Evolutionary conservation across 2,888 invertebrate species (phyloP).

Genomic region (Papilio demoleus): DNA sequence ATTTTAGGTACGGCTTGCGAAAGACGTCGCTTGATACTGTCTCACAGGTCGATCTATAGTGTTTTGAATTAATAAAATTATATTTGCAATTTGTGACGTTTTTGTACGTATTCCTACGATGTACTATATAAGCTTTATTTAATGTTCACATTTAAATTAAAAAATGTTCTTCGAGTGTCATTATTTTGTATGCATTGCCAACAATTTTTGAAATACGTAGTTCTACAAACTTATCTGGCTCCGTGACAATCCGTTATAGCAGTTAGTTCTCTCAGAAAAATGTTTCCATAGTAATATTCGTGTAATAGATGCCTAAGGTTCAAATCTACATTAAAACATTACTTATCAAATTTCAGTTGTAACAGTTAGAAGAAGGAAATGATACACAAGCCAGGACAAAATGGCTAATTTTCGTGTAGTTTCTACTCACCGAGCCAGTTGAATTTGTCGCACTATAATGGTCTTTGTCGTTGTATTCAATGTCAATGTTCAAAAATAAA

Average conservation of each 20-base stretch:
- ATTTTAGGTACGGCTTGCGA: background rate
- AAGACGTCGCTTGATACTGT: background rate
- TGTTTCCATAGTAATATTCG: too few relatives aligned
- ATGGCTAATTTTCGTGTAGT: background rate
- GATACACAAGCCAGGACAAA: too few relatives aligned
- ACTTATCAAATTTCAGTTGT: too few relatives aligned
- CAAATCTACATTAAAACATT: too few relatives aligned
- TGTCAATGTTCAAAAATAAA: slow-evolving; percentile 30
- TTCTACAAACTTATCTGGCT: background rate
- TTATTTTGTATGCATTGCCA: background rate
- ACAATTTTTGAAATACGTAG: background rate
- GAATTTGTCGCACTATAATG: background rate
- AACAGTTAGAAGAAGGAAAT: too few relatives aligned
- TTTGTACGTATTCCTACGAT: background rate
- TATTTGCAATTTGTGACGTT: too few relatives aligned
- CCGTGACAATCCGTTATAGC: too few relatives aligned
- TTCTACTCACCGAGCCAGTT: background rate
- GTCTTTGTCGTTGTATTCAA: slow-evolving; percentile 25
- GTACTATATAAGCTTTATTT: background rate
- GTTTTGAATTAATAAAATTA: too few relatives aligned
- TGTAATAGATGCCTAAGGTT: too few relatives aligned
- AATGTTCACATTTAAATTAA: background rate
- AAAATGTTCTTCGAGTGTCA: background rate
- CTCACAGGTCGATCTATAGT: background rate
- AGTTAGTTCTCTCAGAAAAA: too few relatives aligned